Evolutionary conservation across 2,113 vertebrate genomes (phyloP).

Genomic region (Panurus biarmicus): DNA sequence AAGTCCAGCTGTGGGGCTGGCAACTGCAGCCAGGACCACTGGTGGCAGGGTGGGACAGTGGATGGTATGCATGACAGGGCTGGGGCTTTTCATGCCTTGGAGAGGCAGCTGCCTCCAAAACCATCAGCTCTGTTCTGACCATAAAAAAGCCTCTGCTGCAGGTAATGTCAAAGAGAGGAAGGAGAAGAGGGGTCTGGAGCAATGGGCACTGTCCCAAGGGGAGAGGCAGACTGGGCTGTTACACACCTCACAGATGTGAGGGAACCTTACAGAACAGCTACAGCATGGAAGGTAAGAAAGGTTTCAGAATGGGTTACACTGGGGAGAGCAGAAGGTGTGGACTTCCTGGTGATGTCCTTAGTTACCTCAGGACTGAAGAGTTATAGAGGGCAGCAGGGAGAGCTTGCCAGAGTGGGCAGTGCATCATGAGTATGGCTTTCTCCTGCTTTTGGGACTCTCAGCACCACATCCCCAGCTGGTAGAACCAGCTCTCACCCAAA

Average conservation of each 20-base stretch:
- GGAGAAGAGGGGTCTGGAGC: background rate
- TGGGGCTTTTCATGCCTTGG: background rate
- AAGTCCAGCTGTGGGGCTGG: background rate
- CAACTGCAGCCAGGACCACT: background rate
- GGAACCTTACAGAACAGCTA: background rate
- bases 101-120: background rate
- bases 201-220: background rate
- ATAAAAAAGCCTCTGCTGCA: background rate
- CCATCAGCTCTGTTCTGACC: background rate
- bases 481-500: background rate
- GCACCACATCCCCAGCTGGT: background rate
- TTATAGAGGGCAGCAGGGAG: background rate
- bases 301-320: background rate
- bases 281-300: background rate
- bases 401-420: background rate
- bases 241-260: background rate
- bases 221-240: background rate
- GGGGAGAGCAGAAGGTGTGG: background rate
- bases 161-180: background rate
- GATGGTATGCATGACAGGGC: fast-evolving
- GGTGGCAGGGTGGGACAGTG: fast-evolving
- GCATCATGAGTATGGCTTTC: background rate
- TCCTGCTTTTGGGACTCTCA: background rate
- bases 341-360: background rate
- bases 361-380: fast-evolving